Base-by-base conservation (phyloP, 2,113 vertebrate species). In the Lophochroa leadbeateri region DNA sequence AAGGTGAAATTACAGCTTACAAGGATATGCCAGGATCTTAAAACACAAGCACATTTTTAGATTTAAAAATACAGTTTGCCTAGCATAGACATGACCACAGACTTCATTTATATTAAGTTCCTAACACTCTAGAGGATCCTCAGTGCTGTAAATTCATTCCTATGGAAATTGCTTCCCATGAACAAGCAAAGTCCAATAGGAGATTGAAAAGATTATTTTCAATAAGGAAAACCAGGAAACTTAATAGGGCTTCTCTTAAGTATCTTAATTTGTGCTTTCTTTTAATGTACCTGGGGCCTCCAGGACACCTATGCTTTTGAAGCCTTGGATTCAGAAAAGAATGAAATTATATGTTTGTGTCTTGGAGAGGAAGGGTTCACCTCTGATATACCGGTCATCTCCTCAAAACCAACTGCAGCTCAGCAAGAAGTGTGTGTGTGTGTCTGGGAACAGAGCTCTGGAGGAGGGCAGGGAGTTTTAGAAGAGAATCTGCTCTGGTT, bases 291-390 rank as follows among this genome's bases (percentile, higher is more conserved):
- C 37, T 70, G 10, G 25, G 39, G 25, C 19, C 35, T 15, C 5
- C 16, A 55, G 18, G 23, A 86, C 10, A 74, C 15, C 25, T 63
- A 19, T 10, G 14, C 21, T 77, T 93, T 58, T 63, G 46, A 88
- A 82, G 72, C 24, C 5, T 10, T 68, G 18, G 47, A 57, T n/a
- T 85, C 64, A 58, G 25, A 46, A 67, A 80, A 69, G 82, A 46
- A 63, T 0, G 0, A 20, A 69, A 11, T 43, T 33, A 39, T 5
- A 9, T 8, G 1, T 0, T 19, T 83, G 75, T 74, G 2, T 19
- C 17, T 78, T 63, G 43, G 69, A 80, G 14, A 65, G 1, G 25
- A 21, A 77, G 2, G 3, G 14, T 35, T 91, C 4, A 3, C 39
- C 31, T 77, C 49, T 50, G 10, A 65, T 31, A 68, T 60, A 75